A percentile compares a stretch with the other conserved stretches of the same genome.
phyloP scores from a whole-genome alignment of 2,797 vertebrate genomes.

The Schizothorax lantsangensis region DNA sequence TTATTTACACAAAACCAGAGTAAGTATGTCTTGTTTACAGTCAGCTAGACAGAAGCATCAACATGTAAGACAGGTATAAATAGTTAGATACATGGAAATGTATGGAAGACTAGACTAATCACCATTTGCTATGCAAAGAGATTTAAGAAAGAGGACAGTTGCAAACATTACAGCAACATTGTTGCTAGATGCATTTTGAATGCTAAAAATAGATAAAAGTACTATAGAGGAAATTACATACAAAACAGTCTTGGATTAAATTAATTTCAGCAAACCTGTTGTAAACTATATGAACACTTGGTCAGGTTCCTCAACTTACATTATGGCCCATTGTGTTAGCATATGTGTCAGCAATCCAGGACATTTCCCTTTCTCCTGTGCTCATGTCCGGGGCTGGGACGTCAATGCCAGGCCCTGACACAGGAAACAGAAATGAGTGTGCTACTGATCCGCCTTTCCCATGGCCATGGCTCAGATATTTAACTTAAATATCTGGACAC shows the following conservation, averaged over 20 bases:
- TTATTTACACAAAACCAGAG: not conserved
- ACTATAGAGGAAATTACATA: not conserved
- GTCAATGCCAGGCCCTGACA: conserved; percentile 91
- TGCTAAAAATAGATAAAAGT: not conserved
- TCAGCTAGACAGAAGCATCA: not conserved
- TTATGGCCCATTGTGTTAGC: conserved; percentile 94
- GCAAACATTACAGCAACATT: not conserved
- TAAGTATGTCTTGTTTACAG: not conserved
- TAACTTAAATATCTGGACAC: not conserved
- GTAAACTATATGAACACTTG: not conserved
- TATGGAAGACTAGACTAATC: not conserved
- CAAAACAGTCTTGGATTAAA: no score
- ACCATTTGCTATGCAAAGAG: not conserved
- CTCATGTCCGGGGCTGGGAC: conserved; percentile 98
- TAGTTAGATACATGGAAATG: not conserved
- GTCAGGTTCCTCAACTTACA: conserved; percentile 77
- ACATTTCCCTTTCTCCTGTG: conserved; percentile 97
- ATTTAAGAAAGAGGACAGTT: not conserved
- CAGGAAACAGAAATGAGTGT: conserved; percentile 1
- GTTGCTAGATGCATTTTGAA: not conserved
- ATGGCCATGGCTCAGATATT: not conserved
- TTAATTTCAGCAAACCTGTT: not conserved
- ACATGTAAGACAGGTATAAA: not conserved
- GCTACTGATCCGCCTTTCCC: not conserved
- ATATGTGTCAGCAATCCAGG: conserved; percentile 97